phyloP scores from a whole-genome alignment of 2,113 vertebrate species.

The Vombatus ursinus region DNA sequence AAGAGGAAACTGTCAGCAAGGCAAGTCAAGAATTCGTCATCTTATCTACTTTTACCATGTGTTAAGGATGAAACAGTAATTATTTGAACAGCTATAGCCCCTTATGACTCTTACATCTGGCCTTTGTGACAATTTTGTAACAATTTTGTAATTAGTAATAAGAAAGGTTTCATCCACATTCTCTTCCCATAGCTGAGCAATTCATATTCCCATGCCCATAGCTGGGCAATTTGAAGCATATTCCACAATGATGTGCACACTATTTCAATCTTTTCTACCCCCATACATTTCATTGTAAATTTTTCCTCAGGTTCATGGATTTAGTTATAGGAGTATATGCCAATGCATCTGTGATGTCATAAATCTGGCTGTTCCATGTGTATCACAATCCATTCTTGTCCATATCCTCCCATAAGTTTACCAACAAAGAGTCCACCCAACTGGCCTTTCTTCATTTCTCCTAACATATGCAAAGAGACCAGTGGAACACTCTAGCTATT shows the following conservation, averaged over 20 bases:
- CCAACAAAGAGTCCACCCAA: not conserved
- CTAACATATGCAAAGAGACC: not conserved
- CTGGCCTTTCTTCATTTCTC: not conserved
- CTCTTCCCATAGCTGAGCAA: not conserved
- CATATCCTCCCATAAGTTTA: not conserved
- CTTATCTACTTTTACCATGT: not conserved
- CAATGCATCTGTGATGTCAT: not conserved
- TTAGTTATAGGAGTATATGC: not conserved
- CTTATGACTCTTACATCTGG: not conserved
- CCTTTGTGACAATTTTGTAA: not conserved
- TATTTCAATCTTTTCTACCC: not conserved
- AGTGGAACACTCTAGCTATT: not conserved
- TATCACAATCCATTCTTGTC: not conserved
- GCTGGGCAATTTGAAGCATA: not conserved
- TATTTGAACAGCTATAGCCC: not conserved
- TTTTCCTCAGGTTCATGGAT: not conserved
- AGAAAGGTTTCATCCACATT: not conserved
- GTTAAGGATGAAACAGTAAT: not conserved
- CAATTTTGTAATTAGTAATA: not conserved
- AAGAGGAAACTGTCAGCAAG: not conserved
- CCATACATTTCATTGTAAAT: not conserved
- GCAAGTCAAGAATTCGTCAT: not conserved
- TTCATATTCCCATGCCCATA: not conserved
- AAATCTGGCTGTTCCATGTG: not conserved
- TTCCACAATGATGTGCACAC: not conserved